phyloP scores from a whole-genome alignment of 2,797 vertebrate genomes.

The Scolopax rusticola region DNA sequence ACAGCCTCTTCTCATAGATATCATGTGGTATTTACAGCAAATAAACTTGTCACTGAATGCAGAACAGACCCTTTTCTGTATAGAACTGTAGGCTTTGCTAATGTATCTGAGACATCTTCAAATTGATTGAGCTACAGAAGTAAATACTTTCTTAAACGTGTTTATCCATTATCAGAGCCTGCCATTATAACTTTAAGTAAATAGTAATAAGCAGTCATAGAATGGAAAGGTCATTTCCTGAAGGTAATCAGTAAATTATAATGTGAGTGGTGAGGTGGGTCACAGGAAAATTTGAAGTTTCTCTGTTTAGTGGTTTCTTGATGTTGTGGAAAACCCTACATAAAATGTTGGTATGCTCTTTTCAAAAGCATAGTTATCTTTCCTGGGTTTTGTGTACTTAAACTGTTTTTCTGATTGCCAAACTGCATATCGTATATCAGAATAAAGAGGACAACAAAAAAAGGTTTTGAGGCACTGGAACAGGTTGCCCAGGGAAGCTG shows the following conservation, averaged over 20 bases:
- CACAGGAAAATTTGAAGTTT: background rate
- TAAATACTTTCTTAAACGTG: background rate
- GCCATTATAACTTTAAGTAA: background rate
- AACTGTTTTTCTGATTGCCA: background rate
- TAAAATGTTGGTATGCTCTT: background rate
- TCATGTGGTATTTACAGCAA: fast-evolving
- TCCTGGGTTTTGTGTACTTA: background rate
- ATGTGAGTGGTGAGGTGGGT: background rate
- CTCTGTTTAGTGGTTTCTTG: background rate
- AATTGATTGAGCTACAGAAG: background rate
- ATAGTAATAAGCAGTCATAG: background rate
- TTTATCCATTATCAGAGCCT: background rate
- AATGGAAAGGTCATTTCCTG: background rate
- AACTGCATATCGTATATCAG: too few species aligned
- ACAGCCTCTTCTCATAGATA: background rate
- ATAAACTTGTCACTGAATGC: background rate
- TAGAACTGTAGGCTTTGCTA: background rate
- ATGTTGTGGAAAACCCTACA: background rate
- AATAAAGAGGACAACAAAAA: too few species aligned
- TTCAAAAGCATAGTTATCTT: background rate
- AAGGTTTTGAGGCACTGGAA: too few species aligned
- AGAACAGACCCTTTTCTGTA: background rate
- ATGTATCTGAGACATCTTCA: background rate
- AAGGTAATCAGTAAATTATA: background rate
- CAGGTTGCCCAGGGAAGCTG: too few species aligned